Evolutionary conservation across 2,888 invertebrate species (phyloP), one percentile per base, ranked within the genome.

Genomic region (Agapostemon virescens): DNA sequence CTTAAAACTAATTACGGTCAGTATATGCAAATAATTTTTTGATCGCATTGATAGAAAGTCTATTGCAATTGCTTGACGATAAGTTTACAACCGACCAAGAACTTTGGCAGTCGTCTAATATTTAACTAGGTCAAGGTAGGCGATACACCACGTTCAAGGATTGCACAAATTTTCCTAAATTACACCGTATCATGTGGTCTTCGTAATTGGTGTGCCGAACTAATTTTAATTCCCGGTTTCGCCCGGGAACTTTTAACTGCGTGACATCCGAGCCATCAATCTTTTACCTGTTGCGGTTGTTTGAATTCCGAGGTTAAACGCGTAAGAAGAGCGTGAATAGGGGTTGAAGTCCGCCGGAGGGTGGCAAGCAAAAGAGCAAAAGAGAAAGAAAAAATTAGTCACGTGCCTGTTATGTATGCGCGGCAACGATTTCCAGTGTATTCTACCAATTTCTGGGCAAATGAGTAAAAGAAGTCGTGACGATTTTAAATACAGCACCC

Each of bases 401-500:
- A 81, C 82, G 81, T 77, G 73, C 52, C 61, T 72, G 61, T 69
- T 77, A 74, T 66, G 77, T 77, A 69, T 77, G 74, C 81, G 42
- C 49, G 52, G 40, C 74, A 49, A 74, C 58, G 77, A 72, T 71
- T 77, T 15, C 49, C 20, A 61, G 77, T 69, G 74, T 74, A 66
- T 74, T 73, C 71, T 77, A 81, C 81, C 77, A 84, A 85, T 85
- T 82, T 79, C 84, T 72, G 72, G 74, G 74, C 61, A 76, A 77
- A 83, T 81, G 74, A 83, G 78, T 74, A 73, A 68, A 55, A 61
- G 64, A 83, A 81, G 64, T 58, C 71, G 74, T 70, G 77, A 79
- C 76, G 68, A 74, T 76, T 83, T 81, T 79, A 84, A 84, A 81
- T 85, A 81, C 81, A 74, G 70, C 71, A 79, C 77, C 75, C 64